A percentile compares a stretch with the other conserved stretches of the same genome.
Conservation (phyloP, 2,113 vertebrate genomes). For the Varanus komodoensis region DNA sequence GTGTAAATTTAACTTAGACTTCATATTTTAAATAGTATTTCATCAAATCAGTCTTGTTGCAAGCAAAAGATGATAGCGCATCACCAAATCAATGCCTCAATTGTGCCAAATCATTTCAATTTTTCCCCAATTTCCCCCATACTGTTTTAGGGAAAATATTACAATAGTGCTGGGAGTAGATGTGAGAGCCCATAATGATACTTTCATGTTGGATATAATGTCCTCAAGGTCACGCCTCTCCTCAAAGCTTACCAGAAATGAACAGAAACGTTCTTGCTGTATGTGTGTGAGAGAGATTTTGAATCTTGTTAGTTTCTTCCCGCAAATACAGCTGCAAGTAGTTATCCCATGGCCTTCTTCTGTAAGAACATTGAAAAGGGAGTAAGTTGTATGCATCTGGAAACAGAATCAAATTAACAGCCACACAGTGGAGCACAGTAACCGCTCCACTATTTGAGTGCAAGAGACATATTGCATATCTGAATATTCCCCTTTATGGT, state of each 20-base stretch:
- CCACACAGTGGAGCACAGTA: too few species aligned
- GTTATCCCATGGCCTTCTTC: neutral
- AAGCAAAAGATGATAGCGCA: too few species aligned
- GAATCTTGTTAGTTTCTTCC: too few species aligned
- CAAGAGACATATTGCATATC: neutral
- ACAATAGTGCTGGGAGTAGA: neutral
- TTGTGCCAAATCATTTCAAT: too few species aligned
- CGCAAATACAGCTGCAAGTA: neutral
- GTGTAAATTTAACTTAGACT: neutral
- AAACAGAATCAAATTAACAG: neutral
- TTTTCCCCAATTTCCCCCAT: neutral
- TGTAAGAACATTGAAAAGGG: neutral
- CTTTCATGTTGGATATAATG: too few species aligned
- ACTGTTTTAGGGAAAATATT: neutral
- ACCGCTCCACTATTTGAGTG: neutral
- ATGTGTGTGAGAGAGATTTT: too few species aligned
- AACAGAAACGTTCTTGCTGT: too few species aligned
- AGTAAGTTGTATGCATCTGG: neutral
- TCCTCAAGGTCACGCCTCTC: too few species aligned
- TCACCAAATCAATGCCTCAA: too few species aligned
- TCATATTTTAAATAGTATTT: neutral
- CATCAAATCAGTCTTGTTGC: neutral
- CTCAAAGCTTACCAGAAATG: too few species aligned
- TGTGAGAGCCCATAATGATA: neutral
- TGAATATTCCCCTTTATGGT: neutral